Conservation (phyloP, 2,113 vertebrate genomes). For the Phasianus colchicus region DNA sequence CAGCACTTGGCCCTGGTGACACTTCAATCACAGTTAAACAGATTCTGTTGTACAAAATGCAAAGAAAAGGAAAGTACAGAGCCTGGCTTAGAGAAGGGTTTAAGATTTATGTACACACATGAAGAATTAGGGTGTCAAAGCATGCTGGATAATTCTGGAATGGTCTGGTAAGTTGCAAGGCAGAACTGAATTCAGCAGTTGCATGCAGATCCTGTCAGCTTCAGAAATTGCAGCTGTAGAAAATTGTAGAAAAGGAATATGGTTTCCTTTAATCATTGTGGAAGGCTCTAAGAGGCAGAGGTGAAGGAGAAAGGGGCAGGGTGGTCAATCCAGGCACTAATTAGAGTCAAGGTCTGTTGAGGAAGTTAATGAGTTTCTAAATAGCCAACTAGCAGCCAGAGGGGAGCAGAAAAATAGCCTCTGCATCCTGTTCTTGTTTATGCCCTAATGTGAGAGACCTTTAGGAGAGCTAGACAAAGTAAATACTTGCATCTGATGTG, state of each 20-base stretch:
- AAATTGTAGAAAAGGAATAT: background rate
- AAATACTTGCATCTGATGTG: background rate
- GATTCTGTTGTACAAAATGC: background rate
- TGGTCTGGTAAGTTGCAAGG: background rate
- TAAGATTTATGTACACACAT: rapidly evolving
- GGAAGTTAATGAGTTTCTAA: slow-evolving; percentile 65
- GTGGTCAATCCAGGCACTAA: background rate
- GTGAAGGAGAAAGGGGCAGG: background rate
- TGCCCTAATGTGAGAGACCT: background rate
- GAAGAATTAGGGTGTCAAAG: background rate
- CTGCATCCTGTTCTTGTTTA: background rate
- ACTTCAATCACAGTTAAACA: background rate
- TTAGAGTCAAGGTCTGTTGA: slow-evolving; percentile 43
- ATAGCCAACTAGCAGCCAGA: background rate
- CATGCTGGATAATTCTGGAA: background rate
- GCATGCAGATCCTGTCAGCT: background rate
- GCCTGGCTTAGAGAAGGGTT: background rate
- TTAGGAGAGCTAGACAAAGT: background rate
- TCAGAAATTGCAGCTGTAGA: background rate
- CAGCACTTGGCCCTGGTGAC: background rate
- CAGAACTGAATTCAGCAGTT: background rate
- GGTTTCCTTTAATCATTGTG: background rate
- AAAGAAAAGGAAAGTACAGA: background rate
- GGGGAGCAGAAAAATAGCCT: background rate
- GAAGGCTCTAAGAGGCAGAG: background rate